These are phyloP conservation scores for Sycophila texana DNA, from an alignment of 2,888 invertebrate genomes.

Conservation along the genomic window DNA sequence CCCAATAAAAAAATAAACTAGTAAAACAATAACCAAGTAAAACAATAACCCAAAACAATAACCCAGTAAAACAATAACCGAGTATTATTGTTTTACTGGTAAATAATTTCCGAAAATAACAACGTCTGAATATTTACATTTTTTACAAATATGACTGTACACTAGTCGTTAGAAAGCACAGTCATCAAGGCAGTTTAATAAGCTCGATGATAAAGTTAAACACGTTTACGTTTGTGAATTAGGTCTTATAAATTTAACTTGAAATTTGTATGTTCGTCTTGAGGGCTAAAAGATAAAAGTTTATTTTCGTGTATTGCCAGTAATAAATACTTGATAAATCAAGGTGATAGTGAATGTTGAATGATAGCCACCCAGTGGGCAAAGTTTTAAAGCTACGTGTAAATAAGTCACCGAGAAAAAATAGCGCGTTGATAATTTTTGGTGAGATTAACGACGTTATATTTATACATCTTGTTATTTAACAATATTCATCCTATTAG, in stretches of 20 bases:
- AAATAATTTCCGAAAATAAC: too few relatives aligned
- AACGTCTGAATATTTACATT: too few relatives aligned
- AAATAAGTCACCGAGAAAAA: not conserved
- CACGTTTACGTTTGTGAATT: constrained; percentile 5
- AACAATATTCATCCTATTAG: too few relatives aligned
- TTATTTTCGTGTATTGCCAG: constrained; percentile 6
- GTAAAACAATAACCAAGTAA: too few relatives aligned
- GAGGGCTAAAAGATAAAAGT: not conserved
- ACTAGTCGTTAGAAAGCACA: not conserved
- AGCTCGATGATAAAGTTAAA: not conserved
- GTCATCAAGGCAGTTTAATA: not conserved
- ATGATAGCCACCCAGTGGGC: not conserved
- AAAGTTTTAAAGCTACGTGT: not conserved
- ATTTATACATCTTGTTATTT: too few relatives aligned
- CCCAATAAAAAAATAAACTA: too few relatives aligned
- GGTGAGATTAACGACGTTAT: too few relatives aligned
- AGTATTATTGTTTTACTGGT: too few relatives aligned
- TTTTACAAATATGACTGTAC: not conserved
- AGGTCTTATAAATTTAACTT: constrained; percentile 5
- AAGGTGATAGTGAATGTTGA: constrained; percentile 21
- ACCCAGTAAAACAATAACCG: too few relatives aligned
- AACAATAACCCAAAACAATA: too few relatives aligned
- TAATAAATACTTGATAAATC: constrained; percentile 24
- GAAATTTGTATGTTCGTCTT: not conserved
- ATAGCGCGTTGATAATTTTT: not conserved